phyloP scores from a whole-genome alignment of 2,888 invertebrate genomes.

The Drosophila buzzatii region DNA sequence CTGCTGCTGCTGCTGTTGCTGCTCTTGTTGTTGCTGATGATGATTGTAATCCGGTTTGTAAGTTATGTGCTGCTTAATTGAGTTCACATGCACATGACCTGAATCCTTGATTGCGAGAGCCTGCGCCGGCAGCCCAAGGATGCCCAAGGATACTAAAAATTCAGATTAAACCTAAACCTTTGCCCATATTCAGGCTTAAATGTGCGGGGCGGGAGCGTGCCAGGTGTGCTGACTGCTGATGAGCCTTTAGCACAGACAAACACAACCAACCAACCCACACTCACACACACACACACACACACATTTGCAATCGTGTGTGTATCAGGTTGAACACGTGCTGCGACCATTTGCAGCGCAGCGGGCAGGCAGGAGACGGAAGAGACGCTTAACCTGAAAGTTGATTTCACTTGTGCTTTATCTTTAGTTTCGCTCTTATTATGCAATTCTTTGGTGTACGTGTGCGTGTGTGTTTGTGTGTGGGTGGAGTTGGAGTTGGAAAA shows the following conservation, averaged over 20 bases:
- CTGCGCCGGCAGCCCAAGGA: slow-evolving; percentile 24
- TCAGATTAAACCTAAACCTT: slow-evolving; percentile 44
- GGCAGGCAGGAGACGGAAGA: slow-evolving; percentile 27
- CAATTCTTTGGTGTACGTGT: slow-evolving; percentile 25
- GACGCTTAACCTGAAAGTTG: slow-evolving; percentile 75
- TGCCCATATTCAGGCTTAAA: slow-evolving; percentile 37
- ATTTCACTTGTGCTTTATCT: slow-evolving; percentile 78
- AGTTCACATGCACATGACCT: slow-evolving; percentile 84
- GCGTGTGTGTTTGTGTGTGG: background rate
- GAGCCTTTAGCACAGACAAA: slow-evolving; percentile 42
- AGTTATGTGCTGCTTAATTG: slow-evolving; percentile 84
- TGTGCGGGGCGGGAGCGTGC: slow-evolving; percentile 41
- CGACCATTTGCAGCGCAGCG: slow-evolving; percentile 30
- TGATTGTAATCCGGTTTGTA: slow-evolving; percentile 84
- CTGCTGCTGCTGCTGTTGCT: slow-evolving; percentile 3
- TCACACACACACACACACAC: slow-evolving; percentile 12
- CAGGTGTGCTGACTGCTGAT: slow-evolving; percentile 77
- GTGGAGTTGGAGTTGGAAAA: slow-evolving; percentile 49
- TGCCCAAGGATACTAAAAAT: slow-evolving; percentile 50
- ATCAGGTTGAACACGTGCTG: slow-evolving; percentile 57
- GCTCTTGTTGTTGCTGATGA: slow-evolving; percentile 73
- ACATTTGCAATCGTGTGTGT: slow-evolving; percentile 8
- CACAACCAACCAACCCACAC: background rate
- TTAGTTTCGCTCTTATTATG: slow-evolving; percentile 44
- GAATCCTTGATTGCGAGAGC: slow-evolving; percentile 74